These are phyloP conservation scores for Elanoides forficatus DNA, from an alignment of 2,113 vertebrate species.

Conservation along the genomic window DNA sequence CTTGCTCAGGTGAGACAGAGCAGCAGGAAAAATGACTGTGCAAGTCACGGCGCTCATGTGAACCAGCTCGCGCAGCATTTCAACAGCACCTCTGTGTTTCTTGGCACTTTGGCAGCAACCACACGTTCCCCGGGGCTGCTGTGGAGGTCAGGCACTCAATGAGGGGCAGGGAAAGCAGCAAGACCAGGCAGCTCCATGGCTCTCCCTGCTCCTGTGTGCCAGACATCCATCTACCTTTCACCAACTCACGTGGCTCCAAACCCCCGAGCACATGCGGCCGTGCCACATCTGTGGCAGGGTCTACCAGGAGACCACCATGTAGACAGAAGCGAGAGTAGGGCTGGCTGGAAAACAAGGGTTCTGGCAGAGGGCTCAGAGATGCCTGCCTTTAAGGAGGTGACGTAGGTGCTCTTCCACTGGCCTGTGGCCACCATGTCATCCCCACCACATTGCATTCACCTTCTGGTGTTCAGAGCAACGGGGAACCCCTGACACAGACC, in stretches of 20 bases:
- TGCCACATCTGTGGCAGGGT: too few relatives aligned
- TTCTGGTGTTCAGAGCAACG: neutral
- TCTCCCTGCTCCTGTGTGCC: neutral
- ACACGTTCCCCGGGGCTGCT: fast-evolving
- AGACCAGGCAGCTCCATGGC: neutral
- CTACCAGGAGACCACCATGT: fast-evolving
- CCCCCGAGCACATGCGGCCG: neutral
- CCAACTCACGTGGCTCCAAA: neutral
- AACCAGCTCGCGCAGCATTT: neutral
- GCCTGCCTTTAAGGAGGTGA: neutral
- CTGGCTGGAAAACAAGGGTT: neutral
- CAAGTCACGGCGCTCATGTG: neutral
- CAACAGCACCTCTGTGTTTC: neutral
- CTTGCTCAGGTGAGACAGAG: neutral
- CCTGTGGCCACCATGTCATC: neutral
- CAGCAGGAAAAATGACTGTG: neutral
- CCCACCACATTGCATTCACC: too few relatives aligned
- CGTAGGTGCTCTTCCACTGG: neutral
- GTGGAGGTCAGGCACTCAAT: neutral
- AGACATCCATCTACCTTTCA: neutral
- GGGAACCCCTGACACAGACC: neutral
- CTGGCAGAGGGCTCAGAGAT: neutral
- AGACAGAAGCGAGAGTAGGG: neutral
- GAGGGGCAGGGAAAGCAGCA: neutral
- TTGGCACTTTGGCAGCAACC: neutral